Percentiles rank a stretch among this genome's conserved stretches.
phyloP scores from a whole-genome alignment of 2,113 vertebrate genomes.

The Steatornis caripensis region DNA sequence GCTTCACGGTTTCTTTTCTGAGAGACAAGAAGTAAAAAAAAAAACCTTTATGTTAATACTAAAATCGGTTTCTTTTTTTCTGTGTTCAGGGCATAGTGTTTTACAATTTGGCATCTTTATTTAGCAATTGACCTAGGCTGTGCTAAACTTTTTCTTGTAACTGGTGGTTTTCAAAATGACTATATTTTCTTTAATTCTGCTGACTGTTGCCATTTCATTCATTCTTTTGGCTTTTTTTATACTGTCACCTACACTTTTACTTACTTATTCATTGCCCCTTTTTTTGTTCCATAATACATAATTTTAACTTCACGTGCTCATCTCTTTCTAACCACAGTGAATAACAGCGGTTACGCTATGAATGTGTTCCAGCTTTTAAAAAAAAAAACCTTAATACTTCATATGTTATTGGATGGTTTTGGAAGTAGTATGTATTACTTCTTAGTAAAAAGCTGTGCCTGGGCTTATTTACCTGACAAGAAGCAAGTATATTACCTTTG shows the following conservation, averaged over 20 bases:
- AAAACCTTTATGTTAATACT: neutral
- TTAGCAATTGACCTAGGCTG: neutral
- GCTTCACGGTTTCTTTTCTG: neutral
- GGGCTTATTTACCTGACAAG: neutral
- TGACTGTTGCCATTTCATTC: neutral
- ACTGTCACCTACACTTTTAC: neutral
- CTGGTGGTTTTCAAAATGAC: slow-evolving; percentile 1
- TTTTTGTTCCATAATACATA: neutral
- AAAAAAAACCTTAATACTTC: neutral
- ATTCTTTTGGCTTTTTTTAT: neutral
- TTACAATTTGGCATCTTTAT: neutral
- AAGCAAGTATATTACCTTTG: neutral
- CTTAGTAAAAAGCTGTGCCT: neutral
- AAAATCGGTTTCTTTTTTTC: neutral
- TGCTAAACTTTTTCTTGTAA: neutral
- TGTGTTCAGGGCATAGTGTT: neutral
- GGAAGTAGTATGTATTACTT: neutral
- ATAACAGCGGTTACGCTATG: neutral
- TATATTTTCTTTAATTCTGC: neutral
- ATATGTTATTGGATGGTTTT: neutral
- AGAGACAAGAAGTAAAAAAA: neutral
- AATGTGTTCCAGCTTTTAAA: neutral
- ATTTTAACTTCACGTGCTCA: neutral
- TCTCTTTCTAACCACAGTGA: neutral
- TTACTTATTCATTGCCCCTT: neutral